Evolutionary conservation across 2,888 invertebrate species (phyloP).

Genomic region (Philaethria dido): DNA sequence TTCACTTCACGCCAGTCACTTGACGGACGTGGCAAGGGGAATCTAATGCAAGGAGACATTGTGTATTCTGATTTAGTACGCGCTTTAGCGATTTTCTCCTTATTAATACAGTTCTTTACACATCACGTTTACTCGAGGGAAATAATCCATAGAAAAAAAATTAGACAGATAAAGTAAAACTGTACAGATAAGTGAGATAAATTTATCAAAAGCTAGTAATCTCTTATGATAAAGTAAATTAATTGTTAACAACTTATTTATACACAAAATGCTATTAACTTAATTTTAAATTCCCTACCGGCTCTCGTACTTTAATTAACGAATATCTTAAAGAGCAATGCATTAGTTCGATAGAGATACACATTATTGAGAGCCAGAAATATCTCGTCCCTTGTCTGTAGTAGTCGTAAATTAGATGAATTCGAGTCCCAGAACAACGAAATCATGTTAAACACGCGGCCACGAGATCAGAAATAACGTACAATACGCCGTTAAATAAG

Average conservation of each 20-base stretch:
- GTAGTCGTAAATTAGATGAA: conserved; percentile 61
- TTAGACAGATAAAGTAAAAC: neutral
- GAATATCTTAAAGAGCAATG: conserved; percentile 57
- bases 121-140: neutral
- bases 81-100: conserved; percentile 47
- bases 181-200: neutral
- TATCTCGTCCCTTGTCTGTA: conserved; percentile 57
- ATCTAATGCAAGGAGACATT: conserved; percentile 59
- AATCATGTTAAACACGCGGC: conserved; percentile 56
- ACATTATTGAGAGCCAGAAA: conserved; percentile 60
- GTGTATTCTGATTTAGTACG: conserved; percentile 62
- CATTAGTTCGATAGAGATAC: conserved; percentile 55
- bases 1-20: conserved; percentile 71
- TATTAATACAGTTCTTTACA: conserved; percentile 6
- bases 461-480: conserved; percentile 57
- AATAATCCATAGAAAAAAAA: neutral
- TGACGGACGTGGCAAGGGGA: conserved; percentile 63
- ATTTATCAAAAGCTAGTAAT: neutral
- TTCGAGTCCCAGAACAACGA: conserved; percentile 59
- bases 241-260: conserved; percentile 17
- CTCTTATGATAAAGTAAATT: conserved; percentile 7
- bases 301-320: conserved; percentile 58
- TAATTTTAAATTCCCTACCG: conserved; percentile 15
- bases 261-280: conserved; percentile 60
- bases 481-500: conserved; percentile 43